Conservation (phyloP, 2,888 invertebrate genomes). For the Atherix ibis region DNA sequence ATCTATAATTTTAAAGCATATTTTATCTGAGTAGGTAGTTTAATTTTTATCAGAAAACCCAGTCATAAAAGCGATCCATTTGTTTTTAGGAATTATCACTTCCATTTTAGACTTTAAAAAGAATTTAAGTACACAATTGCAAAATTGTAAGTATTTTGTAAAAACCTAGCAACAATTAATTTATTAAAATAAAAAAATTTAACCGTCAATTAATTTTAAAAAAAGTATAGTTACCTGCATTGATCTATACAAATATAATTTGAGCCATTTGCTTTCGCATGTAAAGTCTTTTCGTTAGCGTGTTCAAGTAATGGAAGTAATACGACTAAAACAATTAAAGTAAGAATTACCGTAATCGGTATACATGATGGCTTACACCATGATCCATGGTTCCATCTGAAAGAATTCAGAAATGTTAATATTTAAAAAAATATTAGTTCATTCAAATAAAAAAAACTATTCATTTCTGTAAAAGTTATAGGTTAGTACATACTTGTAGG, state of each 20-base stretch:
- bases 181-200: too few relatives aligned
- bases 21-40: too few relatives aligned
- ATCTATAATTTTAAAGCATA: too few relatives aligned
- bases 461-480: conserved; percentile 16
- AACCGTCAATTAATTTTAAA: too few relatives aligned
- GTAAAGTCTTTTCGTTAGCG: conserved; percentile 36
- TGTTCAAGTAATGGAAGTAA: conserved; percentile 59
- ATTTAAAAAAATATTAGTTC: background rate
- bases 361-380: conserved; percentile 76
- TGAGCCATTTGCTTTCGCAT: conserved; percentile 21
- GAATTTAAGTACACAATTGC: too few relatives aligned
- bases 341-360: conserved; percentile 62
- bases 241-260: conserved; percentile 41
- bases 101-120: too few relatives aligned
- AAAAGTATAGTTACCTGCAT: conserved; percentile 45
- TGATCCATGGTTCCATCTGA: conserved; percentile 40
- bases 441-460: conserved; percentile 4
- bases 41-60: too few relatives aligned
- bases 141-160: too few relatives aligned
- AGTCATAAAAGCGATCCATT: too few relatives aligned
- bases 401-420: conserved; percentile 8
- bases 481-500: conserved; percentile 11
- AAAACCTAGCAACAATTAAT: too few relatives aligned
- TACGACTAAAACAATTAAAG: conserved; percentile 64
- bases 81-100: too few relatives aligned